A percentile compares a stretch with the other conserved stretches of the same genome.
These are phyloP conservation scores for Trogon surrucura DNA, from an alignment of 2,113 vertebrate species.

Conservation along the genomic window DNA sequence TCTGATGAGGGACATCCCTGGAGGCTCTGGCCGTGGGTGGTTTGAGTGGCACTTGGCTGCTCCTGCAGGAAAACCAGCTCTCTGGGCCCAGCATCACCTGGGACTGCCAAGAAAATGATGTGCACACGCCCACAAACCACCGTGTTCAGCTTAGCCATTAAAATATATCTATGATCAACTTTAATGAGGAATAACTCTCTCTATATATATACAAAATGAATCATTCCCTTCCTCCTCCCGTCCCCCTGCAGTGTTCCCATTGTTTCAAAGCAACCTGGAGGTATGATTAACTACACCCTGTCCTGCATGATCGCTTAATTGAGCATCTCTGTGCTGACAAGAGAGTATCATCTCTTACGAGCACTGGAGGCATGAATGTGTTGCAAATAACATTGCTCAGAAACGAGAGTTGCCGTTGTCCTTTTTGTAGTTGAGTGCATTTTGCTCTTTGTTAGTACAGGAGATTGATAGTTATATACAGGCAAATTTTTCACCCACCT, in stretches of 20 bases:
- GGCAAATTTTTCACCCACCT: not conserved
- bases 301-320: slow-evolving; percentile 44
- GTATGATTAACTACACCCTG: not conserved
- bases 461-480: not conserved
- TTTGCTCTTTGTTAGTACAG: not conserved
- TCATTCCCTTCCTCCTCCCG: not conserved
- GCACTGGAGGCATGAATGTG: slow-evolving; percentile 30
- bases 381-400: slow-evolving; percentile 14
- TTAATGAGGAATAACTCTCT: slow-evolving; percentile 23
- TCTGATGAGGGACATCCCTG: not conserved
- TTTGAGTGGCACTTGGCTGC: slow-evolving; percentile 1
- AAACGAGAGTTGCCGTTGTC: not conserved
- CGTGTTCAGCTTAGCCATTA: slow-evolving; percentile 16
- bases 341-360: slow-evolving; percentile 14
- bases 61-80: slow-evolving; percentile 1
- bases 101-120: not conserved
- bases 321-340: slow-evolving; percentile 23
- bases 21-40: not conserved
- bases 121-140: not conserved
- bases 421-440: not conserved
- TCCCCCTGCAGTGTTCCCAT: not conserved
- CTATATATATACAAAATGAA: not conserved
- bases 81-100: not conserved
- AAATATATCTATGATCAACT: slow-evolving; percentile 32
- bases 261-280: slow-evolving; percentile 32